A percentile compares a stretch with the other conserved stretches of the same genome.
Evolutionary conservation across 2,888 invertebrate species (phyloP).

Genomic region (Cheilosia vernalis): DNA sequence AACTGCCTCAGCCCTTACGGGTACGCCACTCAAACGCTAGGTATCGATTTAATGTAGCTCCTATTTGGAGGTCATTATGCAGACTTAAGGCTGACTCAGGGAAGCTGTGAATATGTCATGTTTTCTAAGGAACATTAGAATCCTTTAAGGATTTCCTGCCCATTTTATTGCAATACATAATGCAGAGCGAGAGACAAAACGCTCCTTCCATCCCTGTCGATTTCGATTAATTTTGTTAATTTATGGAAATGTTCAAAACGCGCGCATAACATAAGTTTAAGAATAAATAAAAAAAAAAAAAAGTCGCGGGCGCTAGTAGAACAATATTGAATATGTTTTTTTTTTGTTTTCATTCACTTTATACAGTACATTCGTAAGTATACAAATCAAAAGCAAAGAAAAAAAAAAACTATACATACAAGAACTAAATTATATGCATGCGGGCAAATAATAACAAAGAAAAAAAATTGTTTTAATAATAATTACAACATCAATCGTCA

Average conservation of each 20-base stretch:
- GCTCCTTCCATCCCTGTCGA: constrained; percentile 13
- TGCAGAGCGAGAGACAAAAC: constrained; percentile 20
- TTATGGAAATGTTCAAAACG: constrained; percentile 16
- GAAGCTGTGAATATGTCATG: no score
- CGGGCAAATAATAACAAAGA: constrained; percentile 29
- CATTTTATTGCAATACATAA: neutral
- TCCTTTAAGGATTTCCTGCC: neutral
- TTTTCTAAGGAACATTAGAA: no score
- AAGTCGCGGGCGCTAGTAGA: constrained; percentile 24
- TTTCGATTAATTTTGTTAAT: constrained; percentile 22
- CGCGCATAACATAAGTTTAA: neutral
- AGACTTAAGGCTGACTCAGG: no score
- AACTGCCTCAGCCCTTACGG: no score
- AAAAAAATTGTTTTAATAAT: constrained; percentile 24
- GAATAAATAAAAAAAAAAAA: constrained; percentile 3
- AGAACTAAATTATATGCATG: constrained; percentile 44
- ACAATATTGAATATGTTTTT: constrained; percentile 41
- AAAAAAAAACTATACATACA: constrained; percentile 36
- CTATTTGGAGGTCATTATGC: no score
- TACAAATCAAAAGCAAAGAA: constrained; percentile 56
- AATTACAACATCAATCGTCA: constrained; percentile 66
- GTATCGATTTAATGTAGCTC: no score
- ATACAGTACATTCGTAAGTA: constrained; percentile 72
- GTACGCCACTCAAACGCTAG: no score
- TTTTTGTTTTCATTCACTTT: constrained; percentile 75